Conservation (phyloP, 2,888 invertebrate species). For the Leptopilina drosophilae region DNA sequence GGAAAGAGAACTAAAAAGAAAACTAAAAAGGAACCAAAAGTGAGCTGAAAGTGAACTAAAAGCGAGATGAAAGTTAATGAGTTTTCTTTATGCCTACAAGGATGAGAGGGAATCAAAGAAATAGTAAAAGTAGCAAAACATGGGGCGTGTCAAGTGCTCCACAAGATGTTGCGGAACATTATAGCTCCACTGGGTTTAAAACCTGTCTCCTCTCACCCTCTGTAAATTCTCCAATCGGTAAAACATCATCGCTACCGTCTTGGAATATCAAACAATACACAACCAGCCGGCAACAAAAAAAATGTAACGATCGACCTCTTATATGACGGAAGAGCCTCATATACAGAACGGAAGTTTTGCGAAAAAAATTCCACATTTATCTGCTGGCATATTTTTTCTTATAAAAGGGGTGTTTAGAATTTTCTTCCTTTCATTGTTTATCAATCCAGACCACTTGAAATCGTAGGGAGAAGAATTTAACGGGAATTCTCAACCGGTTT, state of each 20-base stretch:
- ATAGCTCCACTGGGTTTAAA: constrained; percentile 67
- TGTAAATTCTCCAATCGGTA: constrained; percentile 63
- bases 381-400: background rate
- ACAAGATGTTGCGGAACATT: constrained; percentile 74
- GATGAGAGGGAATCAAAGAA: constrained; percentile 46
- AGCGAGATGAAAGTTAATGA: background rate
- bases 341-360: background rate
- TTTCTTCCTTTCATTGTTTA: constrained; percentile 1
- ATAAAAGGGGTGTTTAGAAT: background rate
- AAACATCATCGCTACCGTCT: constrained; percentile 70
- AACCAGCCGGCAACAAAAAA: constrained; percentile 40
- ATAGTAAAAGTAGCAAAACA: constrained; percentile 57
- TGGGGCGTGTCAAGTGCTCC: constrained; percentile 68
- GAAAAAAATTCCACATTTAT: constrained; percentile 21
- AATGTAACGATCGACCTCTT: constrained; percentile 27
- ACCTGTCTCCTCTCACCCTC: constrained; percentile 53
- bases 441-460: background rate
- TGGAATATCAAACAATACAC: constrained; percentile 70
- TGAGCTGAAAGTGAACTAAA: too few relatives aligned
- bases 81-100: constrained; percentile 2
- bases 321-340: background rate
- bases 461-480: background rate
- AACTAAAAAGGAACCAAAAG: too few relatives aligned
- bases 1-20: too few relatives aligned
- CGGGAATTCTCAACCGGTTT: too few relatives aligned